phyloP scores from a whole-genome alignment of 2,113 vertebrate species.

The Alectura lathami region DNA sequence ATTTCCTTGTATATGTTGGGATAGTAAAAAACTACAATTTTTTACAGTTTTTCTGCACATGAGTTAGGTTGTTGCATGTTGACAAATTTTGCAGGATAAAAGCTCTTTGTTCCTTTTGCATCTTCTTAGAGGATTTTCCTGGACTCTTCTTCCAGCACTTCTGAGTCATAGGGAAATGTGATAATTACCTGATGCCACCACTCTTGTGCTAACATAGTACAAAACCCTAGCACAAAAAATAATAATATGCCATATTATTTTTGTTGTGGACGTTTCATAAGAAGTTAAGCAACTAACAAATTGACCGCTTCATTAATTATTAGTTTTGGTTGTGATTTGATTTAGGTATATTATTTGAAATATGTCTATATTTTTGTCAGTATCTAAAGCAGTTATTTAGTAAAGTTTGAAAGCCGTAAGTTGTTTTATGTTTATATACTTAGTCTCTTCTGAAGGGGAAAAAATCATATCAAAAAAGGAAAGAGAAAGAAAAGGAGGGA shows the following conservation, averaged over 20 bases:
- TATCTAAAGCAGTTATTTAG: neutral
- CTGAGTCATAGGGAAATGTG: neutral
- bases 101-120: neutral
- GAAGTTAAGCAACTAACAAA: neutral
- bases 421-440: neutral
- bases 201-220: neutral
- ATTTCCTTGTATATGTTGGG: neutral
- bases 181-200: neutral
- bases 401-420: neutral
- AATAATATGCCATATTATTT: neutral
- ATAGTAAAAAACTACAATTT: neutral
- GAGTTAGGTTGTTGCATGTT: neutral
- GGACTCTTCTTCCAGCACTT: neutral
- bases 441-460: neutral
- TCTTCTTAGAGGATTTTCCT: fast-evolving
- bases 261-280: neutral
- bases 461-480: neutral
- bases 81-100: neutral
- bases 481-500: neutral
- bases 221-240: neutral
- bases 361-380: neutral
- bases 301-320: neutral
- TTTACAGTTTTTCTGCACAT: neutral
- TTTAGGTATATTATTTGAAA: neutral
- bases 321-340: neutral